Evolutionary conservation across 1,140 invertebrate genomes (phyloP).

Genomic region (Cephus cinctus): DNA sequence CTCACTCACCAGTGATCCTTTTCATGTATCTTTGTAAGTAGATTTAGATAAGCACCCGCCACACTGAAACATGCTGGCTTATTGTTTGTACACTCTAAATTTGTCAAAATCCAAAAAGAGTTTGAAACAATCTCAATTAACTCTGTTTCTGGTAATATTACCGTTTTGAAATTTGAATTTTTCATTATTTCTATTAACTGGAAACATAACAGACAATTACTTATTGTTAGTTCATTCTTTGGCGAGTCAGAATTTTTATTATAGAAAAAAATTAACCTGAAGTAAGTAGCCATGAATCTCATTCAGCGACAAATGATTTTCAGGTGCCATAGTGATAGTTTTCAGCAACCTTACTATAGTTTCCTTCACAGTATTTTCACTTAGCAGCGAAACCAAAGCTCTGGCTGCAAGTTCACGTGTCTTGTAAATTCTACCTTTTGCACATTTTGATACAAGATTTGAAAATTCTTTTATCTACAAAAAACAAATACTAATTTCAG

Average conservation of each 20-base stretch:
- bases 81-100: constrained; percentile 23
- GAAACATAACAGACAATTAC: not conserved
- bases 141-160: constrained; percentile 4
- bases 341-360: constrained; percentile 39
- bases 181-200: constrained; percentile 34
- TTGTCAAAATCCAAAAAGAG: constrained; percentile 23
- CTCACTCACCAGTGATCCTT: constrained; percentile 1
- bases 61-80: constrained; percentile 27
- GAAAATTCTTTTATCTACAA: constrained; percentile 51
- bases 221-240: not conserved
- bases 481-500: constrained; percentile 15
- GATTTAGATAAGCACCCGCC: constrained; percentile 30
- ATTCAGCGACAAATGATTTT: constrained; percentile 35
- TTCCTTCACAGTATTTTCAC: constrained; percentile 33
- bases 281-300: constrained; percentile 49
- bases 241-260: not conserved
- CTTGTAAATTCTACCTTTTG: constrained; percentile 61
- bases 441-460: constrained; percentile 53
- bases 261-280: constrained; percentile 32
- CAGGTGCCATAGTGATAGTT: constrained; percentile 16
- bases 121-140: constrained; percentile 13
- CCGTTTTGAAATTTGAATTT: constrained; percentile 19
- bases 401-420: constrained; percentile 67
- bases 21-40: constrained; percentile 16
- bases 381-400: constrained; percentile 66